A percentile compares a stretch with the other conserved stretches of the same genome.
phyloP scores from a whole-genome alignment of 2,113 vertebrate genomes.

The Urocynchramus pylzowi region DNA sequence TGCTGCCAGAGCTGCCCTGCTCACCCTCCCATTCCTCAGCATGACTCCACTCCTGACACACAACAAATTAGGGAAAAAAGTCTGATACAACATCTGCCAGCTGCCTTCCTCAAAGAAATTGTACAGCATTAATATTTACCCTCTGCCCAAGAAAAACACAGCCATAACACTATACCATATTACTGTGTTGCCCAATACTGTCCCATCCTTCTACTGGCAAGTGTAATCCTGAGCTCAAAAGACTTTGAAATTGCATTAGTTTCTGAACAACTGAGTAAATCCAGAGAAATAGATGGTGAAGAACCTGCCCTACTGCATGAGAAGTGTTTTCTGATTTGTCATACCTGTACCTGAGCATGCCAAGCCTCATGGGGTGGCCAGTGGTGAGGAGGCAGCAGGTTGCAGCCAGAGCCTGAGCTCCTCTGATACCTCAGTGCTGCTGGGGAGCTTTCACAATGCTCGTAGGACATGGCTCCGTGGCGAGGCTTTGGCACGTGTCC shows the following conservation, averaged over 20 bases:
- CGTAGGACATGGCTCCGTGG: neutral
- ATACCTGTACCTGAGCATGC: neutral
- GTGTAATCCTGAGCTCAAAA: neutral
- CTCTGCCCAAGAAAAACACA: neutral
- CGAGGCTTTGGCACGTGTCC: accelerated
- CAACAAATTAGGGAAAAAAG: neutral
- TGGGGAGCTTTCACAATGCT: neutral
- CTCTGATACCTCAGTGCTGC: neutral
- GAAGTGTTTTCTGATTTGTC: neutral
- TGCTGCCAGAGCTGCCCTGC: neutral
- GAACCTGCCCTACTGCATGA: neutral
- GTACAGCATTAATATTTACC: neutral
- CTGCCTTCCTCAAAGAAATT: neutral
- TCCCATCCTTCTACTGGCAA: neutral
- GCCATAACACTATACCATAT: neutral
- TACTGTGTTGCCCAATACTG: neutral
- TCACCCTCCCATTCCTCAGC: accelerated
- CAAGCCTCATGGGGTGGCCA: accelerated
- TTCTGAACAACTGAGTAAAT: neutral
- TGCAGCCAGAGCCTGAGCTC: neutral
- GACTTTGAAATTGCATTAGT: neutral
- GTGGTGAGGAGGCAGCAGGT: neutral
- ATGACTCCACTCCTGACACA: accelerated
- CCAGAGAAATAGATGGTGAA: neutral
- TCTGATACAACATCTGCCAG: neutral